These are phyloP conservation scores for Campoletis raptor DNA, from an alignment of 2,888 invertebrate species.

Conservation along the genomic window DNA sequence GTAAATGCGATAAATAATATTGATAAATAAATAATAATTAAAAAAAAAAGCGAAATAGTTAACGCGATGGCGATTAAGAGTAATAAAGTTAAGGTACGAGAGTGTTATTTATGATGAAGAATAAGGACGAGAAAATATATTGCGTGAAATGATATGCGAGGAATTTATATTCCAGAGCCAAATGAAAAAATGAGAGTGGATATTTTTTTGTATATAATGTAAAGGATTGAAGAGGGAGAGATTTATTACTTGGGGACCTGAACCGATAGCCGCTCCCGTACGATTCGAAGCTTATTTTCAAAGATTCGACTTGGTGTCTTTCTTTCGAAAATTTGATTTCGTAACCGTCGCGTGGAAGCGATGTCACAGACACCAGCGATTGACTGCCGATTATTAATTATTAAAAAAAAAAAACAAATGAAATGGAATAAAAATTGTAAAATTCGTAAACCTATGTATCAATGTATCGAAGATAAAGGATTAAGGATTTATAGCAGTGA, in stretches of 20 bases:
- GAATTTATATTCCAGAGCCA: neutral
- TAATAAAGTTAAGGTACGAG: slow-evolving; percentile 17
- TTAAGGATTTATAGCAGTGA: no score
- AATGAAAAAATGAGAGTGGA: neutral
- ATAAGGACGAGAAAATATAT: slow-evolving; percentile 20
- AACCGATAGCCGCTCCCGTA: slow-evolving; percentile 75
- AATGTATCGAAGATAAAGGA: slow-evolving; percentile 39
- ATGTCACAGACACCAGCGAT: slow-evolving; percentile 81
- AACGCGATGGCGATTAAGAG: slow-evolving; percentile 28
- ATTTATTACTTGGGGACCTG: slow-evolving; percentile 80
- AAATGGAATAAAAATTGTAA: slow-evolving; percentile 30
- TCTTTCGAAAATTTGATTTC: slow-evolving; percentile 29
- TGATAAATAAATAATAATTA: slow-evolving; percentile 27
- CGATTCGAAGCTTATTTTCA: slow-evolving; percentile 47
- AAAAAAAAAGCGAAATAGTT: slow-evolving; percentile 30
- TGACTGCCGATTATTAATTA: slow-evolving; percentile 80
- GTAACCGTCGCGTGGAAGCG: slow-evolving; percentile 72
- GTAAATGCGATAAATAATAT: slow-evolving; percentile 24
- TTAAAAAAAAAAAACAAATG: slow-evolving; percentile 46
- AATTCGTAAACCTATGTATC: slow-evolving; percentile 55
- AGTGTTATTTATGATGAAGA: slow-evolving; percentile 21
- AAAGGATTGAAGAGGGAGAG: slow-evolving; percentile 69
- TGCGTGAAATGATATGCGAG: neutral
- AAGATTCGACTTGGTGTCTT: neutral
- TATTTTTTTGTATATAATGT: slow-evolving; percentile 78